Evolutionary conservation across 2,113 vertebrate genomes (phyloP).

Genomic region (Macrotus californicus): DNA sequence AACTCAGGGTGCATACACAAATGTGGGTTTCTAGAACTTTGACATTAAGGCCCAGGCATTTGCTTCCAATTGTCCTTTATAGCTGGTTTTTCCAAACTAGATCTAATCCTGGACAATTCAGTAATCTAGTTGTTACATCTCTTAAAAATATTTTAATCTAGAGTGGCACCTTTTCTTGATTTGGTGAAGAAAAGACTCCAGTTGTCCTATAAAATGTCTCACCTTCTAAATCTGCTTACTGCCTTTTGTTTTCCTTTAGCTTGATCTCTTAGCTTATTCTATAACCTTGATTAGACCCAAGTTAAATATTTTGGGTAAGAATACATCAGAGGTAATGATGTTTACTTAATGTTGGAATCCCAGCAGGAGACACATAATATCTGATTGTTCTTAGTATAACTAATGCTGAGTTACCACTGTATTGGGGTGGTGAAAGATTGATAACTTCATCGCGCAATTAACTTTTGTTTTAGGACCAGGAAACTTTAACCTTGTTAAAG

Average conservation of each 20-base stretch:
- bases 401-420: not conserved
- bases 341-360: not conserved
- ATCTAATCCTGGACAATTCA: not conserved
- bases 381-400: not conserved
- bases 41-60: not conserved
- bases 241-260: not conserved
- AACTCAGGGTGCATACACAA: not conserved
- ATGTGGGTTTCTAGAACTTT: not conserved
- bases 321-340: not conserved
- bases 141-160: slow-evolving; percentile 7
- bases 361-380: not conserved
- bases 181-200: not conserved
- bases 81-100: not conserved
- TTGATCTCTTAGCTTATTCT: not conserved
- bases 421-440: not conserved
- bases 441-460: not conserved
- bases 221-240: not conserved
- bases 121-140: not conserved
- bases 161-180: not conserved
- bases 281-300: not conserved
- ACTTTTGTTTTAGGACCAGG: not conserved
- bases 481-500: not conserved
- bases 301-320: not conserved
- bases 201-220: not conserved
- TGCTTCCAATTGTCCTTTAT: not conserved